These are phyloP conservation scores for Archips xylosteana DNA, from an alignment of 2,888 invertebrate genomes.

Conservation along the genomic window DNA sequence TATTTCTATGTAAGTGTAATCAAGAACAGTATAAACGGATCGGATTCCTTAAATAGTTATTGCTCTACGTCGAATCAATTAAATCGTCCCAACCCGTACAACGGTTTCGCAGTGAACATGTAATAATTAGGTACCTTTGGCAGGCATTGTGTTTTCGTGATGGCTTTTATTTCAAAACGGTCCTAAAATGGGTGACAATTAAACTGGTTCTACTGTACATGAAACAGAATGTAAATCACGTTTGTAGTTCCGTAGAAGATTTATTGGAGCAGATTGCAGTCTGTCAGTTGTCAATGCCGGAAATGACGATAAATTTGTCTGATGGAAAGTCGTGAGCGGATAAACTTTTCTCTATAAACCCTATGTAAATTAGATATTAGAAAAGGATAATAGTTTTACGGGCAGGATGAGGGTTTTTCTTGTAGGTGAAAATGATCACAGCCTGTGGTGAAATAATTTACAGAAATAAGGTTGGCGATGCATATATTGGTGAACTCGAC, in stretches of 20 bases:
- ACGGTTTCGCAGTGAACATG: no score
- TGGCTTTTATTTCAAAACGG: neutral
- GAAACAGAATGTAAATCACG: neutral
- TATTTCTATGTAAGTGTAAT: no score
- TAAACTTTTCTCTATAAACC: neutral
- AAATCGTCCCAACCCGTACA: no score
- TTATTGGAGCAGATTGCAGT: conserved; percentile 5
- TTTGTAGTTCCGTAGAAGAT: neutral
- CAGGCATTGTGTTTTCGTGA: neutral
- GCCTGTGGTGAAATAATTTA: no score
- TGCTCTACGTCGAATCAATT: neutral
- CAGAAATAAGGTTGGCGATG: no score
- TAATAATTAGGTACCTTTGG: neutral
- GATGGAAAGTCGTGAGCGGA: neutral
- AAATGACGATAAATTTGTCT: neutral
- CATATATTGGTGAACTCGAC: no score
- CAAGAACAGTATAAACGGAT: no score
- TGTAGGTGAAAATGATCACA: no score
- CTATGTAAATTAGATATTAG: neutral
- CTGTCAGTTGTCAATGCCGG: conserved; percentile 2
- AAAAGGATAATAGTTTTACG: neutral
- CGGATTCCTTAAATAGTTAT: no score
- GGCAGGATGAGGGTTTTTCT: no score
- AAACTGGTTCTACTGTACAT: neutral
- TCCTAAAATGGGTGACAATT: neutral